A percentile compares a stretch with the other conserved stretches of the same genome.
Conservation (phyloP, 1,140 invertebrate genomes). For the Andricus grossulariae region DNA sequence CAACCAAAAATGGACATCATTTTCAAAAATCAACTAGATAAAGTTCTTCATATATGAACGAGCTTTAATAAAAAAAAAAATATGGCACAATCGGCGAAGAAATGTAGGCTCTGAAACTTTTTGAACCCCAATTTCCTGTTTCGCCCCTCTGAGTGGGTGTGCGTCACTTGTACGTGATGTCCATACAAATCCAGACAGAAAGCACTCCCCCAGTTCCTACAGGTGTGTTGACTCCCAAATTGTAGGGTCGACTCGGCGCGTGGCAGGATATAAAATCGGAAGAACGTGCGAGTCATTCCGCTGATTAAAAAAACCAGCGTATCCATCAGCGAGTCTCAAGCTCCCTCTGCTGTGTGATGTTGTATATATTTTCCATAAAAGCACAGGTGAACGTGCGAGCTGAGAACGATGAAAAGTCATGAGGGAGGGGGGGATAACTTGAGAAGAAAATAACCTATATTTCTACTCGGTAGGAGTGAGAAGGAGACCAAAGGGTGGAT, state of each 20-base stretch:
- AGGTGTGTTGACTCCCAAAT: constrained; percentile 17
- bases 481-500: constrained; percentile 18
- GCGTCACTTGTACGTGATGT: too few species aligned
- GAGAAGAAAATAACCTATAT: background rate
- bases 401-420: background rate
- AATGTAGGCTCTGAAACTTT: too few species aligned
- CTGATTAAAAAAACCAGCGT: constrained; percentile 24
- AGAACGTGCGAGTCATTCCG: constrained; percentile 2
- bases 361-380: background rate
- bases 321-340: background rate
- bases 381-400: background rate
- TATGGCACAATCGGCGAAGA: too few species aligned
- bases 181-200: too few species aligned
- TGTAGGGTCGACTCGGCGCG: background rate
- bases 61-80: too few species aligned
- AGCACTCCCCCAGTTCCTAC: background rate
- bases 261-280: background rate
- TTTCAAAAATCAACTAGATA: too few species aligned
- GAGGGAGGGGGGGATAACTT: constrained; percentile 11
- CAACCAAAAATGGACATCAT: too few species aligned
- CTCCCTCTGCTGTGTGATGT: background rate
- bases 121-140: too few species aligned
- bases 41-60: too few species aligned
- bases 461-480: background rate
- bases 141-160: too few species aligned